Conservation (phyloP, 2,888 invertebrate genomes). For the Stenolophus ochropezus region DNA sequence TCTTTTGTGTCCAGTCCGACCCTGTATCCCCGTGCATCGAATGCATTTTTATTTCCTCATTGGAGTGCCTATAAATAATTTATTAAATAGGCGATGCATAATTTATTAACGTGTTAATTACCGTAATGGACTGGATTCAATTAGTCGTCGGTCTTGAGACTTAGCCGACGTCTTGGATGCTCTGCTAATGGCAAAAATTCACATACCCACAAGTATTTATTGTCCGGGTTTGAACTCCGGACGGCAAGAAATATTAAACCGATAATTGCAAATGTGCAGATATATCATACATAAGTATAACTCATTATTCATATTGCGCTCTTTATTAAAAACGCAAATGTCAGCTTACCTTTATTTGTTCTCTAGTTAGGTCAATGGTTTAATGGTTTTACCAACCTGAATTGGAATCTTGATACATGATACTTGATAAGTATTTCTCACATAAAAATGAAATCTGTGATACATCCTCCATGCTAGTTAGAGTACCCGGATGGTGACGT, state of each 20-base stretch:
- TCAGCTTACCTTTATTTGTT: neutral
- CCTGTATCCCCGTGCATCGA: neutral
- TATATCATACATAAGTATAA: neutral
- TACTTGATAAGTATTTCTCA: no score
- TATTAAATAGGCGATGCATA: slow-evolving; percentile 52
- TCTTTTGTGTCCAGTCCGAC: neutral
- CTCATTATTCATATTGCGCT: neutral
- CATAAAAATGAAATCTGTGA: no score
- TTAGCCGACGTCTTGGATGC: neutral
- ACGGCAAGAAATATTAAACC: slow-evolving; percentile 4
- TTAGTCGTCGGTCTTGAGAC: slow-evolving; percentile 32
- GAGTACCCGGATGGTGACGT: no score
- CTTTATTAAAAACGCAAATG: neutral
- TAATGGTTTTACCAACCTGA: no score
- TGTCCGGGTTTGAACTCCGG: neutral
- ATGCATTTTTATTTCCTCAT: slow-evolving; percentile 14
- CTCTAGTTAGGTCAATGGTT: no score
- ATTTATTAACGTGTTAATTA: slow-evolving; percentile 54
- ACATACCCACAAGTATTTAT: slow-evolving; percentile 8
- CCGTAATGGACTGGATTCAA: slow-evolving; percentile 47
- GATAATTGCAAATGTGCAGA: slow-evolving; percentile 10
- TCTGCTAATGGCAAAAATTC: slow-evolving; percentile 13
- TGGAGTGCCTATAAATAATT: slow-evolving; percentile 42
- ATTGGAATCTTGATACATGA: no score
- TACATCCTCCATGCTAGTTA: no score